Evolutionary conservation across 53 echinoderm and acorn worm genomes (phyloP), one percentile per base, ranked within the genome.

Genomic region (Henricia sp.): DNA sequence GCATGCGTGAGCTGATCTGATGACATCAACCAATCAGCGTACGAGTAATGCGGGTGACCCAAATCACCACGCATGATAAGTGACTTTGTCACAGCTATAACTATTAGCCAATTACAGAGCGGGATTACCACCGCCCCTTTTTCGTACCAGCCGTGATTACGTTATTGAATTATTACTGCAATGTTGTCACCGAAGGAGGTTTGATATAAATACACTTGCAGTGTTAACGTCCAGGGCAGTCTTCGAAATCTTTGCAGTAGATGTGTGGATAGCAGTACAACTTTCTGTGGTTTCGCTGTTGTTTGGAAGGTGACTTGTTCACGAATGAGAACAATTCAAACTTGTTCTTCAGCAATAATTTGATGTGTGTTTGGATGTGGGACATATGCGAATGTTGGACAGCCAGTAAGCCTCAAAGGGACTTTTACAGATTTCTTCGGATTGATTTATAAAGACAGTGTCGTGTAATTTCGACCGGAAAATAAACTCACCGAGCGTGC

Each of bases 41-140:
- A n/a, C n/a, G n/a, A n/a, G n/a, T n/a, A n/a, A n/a, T n/a, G n/a
- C n/a, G n/a, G 20, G 40, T 24, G 23, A 17, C 19, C 66, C 58
- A 58, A 57, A 59, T 53, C 76, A 59, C n/a, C 13, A 4, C 8
- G 39, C 27, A 16, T 58, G 64, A 64, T 46, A n/a, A 80, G 80
- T 80, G 80, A 80, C 80, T 48, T 80, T 80, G 80, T 80, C 26
- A 16, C 40, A 24, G 34, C 48, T 28, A n/a, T n/a, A n/a, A n/a
- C n/a, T n/a, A n/a, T 64, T 64, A 44, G 64, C 80, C 80, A 80
- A 80, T 80, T 80, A 64, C 62, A 80, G 34, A 46, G 80, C 46
- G 32, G 80, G 80, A 80, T 80, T 80, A 80, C 65, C 80, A 62
- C 3, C 64, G 19, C 80, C 77, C 13, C n/a, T n/a, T n/a, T n/a